Percentiles rank a stretch among this genome's conserved stretches.
Conservation (phyloP, 2,888 invertebrate genomes). For the Neuroscelio doddi region DNA sequence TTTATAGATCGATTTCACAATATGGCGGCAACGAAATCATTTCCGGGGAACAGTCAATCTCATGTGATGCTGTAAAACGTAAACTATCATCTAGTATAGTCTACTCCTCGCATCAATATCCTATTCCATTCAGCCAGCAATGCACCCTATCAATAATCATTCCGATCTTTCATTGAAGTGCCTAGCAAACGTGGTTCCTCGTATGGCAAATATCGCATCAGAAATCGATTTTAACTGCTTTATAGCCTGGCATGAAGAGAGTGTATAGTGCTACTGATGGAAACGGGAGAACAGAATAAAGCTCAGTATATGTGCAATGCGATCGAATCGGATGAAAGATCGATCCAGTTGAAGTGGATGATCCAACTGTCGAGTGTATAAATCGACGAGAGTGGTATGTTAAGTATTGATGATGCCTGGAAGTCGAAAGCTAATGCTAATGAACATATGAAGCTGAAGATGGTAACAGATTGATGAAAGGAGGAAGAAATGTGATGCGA, state of each 20-base stretch:
- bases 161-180: slow-evolving; percentile 39
- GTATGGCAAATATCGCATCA: slow-evolving; percentile 25
- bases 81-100: slow-evolving; percentile 1
- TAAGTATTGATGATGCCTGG: slow-evolving; percentile 21
- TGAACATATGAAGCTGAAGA: no score
- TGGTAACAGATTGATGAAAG: slow-evolving; percentile 2
- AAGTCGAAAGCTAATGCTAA: not conserved
- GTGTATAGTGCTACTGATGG: slow-evolving; percentile 8
- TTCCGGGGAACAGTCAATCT: slow-evolving; percentile 5
- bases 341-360: slow-evolving; percentile 33
- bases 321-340: slow-evolving; percentile 28
- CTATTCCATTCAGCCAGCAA: slow-evolving; percentile 17
- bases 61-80: slow-evolving; percentile 1
- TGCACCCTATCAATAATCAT: slow-evolving; percentile 33
- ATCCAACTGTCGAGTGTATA: slow-evolving; percentile 6
- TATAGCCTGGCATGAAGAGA: slow-evolving; percentile 18
- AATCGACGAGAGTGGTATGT: slow-evolving; percentile 8
- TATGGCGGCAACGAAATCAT: slow-evolving; percentile 3
- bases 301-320: slow-evolving; percentile 11
- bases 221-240: slow-evolving; percentile 33
- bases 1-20: not conserved
- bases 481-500: slow-evolving; percentile 3
- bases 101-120: slow-evolving; percentile 18
- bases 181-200: slow-evolving; percentile 31
- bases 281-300: slow-evolving; percentile 7